Conservation (phyloP, 2,888 invertebrate species). For the Eristalis arbustorum region DNA sequence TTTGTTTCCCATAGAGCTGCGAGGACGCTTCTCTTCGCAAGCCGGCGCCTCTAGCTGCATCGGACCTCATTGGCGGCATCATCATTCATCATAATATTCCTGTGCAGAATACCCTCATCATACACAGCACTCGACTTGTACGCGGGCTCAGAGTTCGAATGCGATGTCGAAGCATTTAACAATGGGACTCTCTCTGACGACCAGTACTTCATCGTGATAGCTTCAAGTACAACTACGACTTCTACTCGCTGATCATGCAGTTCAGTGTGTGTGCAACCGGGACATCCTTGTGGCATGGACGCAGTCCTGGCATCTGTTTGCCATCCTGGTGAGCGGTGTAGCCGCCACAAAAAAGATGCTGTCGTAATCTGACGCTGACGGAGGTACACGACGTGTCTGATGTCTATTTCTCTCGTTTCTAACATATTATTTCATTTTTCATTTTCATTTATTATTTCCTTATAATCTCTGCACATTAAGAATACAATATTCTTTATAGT, state of each 20-base stretch:
- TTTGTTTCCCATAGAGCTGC: no score
- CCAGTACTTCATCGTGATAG: slow-evolving; percentile 75
- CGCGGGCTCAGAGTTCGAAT: slow-evolving; percentile 75
- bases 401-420: slow-evolving; percentile 13
- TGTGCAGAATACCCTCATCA: slow-evolving; percentile 81
- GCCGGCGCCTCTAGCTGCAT: slow-evolving; percentile 14
- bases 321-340: slow-evolving; percentile 80
- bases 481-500: no score
- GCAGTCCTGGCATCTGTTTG: slow-evolving; percentile 81
- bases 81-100: slow-evolving; percentile 78
- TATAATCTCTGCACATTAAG: no score
- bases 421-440: no score
- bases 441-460: no score
- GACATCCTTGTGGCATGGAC: slow-evolving; percentile 80
- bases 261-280: slow-evolving; percentile 80
- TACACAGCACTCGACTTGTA: slow-evolving; percentile 80
- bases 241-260: slow-evolving; percentile 78
- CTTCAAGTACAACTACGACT: slow-evolving; percentile 75
- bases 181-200: slow-evolving; percentile 72
- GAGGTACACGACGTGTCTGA: background rate
- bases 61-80: slow-evolving; percentile 77
- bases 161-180: slow-evolving; percentile 72
- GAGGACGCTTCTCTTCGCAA: no score
- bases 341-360: slow-evolving; percentile 79
- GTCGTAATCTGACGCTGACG: slow-evolving; percentile 63